Evolutionary conservation across 2,113 vertebrate species (phyloP), one percentile per base, ranked within the genome.

Genomic region (Sphyrna mokarran): DNA sequence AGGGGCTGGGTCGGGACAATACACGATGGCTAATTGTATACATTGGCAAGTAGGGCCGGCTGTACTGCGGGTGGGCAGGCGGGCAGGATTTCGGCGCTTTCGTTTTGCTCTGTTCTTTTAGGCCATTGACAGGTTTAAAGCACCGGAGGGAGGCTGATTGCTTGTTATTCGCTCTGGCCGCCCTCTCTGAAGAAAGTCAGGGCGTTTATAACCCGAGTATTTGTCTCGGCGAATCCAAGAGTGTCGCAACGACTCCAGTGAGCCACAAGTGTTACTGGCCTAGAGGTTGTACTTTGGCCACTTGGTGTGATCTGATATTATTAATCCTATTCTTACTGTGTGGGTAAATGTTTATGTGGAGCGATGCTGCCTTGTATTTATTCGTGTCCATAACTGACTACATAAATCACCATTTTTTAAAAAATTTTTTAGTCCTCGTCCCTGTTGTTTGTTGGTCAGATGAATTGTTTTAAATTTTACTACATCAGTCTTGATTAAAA

Each of bases 51-150:
- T 58, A 3, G 48, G 11, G 29, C 86, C 22, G 14, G n/a, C 14
- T 37, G 48, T 33, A 43, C 23, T 58, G 48, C 26, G 58, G 66
- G 66, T 13, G 22, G 23, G 26, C 70, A 9, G 14, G 29, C 33
- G 2, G 13, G n/a, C 33, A 90, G 87, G 87, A 29, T 69, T 37
- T 40, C n/a, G n/a, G 66, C 61, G 37, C 68, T 72, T 70, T 70
- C 8, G 37, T 14, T 14, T 95, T 61, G 68, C 37, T 95, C 20
- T 70, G 11, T 66, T 66, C 63, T 9, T 70, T 95, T 95, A 95
- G 93, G 93, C 93, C 93, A 95, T 1, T 95, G 93, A 72, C 93
- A 72, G 93, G 37, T 95, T 95, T 95, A 95, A 69, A 95, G 93
- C 40, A 9, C 23, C 43, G 91, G 87, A 16, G 29, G 33, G 61